Conservation (phyloP, 2,113 vertebrate species). For the Oophaga pumilio region DNA sequence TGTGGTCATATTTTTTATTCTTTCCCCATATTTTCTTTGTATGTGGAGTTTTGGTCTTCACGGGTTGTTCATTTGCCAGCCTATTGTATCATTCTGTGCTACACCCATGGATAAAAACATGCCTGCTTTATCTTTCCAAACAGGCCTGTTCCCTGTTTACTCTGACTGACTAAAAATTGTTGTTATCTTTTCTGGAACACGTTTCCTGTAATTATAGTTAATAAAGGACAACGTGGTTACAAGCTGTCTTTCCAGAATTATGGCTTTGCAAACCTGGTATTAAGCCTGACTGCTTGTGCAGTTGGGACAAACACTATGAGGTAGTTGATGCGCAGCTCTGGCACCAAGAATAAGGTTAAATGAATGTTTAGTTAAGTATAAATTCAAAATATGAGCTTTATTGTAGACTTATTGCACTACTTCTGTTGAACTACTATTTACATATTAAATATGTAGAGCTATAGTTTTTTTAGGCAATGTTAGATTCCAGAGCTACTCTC, state of each 20-base stretch:
- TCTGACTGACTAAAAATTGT: constrained; percentile 11
- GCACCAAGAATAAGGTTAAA: not conserved
- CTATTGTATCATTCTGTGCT: constrained; percentile 34
- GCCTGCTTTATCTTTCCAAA: not conserved
- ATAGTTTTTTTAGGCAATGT: too few species aligned
- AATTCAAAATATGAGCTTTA: not conserved
- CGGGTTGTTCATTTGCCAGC: constrained; percentile 16
- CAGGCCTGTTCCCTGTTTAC: not conserved
- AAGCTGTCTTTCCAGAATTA: constrained; percentile 7
- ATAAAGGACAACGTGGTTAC: not conserved
- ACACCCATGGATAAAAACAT: not conserved
- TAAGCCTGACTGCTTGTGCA: not conserved
- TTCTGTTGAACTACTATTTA: too few species aligned
- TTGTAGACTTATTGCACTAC: too few species aligned
- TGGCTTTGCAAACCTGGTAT: not conserved
- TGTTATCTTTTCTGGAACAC: constrained; percentile 40
- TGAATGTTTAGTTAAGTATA: too few species aligned
- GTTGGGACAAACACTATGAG: not conserved
- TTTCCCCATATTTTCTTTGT: not conserved
- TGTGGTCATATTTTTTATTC: not conserved
- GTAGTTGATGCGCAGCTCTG: constrained; percentile 8
- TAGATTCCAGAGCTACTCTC: too few species aligned
- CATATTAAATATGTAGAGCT: too few species aligned
- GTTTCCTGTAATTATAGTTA: constrained; percentile 52
- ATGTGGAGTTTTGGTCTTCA: not conserved